phyloP scores from a whole-genome alignment of 2,888 invertebrate genomes.

The Neoitamus cyanurus region DNA sequence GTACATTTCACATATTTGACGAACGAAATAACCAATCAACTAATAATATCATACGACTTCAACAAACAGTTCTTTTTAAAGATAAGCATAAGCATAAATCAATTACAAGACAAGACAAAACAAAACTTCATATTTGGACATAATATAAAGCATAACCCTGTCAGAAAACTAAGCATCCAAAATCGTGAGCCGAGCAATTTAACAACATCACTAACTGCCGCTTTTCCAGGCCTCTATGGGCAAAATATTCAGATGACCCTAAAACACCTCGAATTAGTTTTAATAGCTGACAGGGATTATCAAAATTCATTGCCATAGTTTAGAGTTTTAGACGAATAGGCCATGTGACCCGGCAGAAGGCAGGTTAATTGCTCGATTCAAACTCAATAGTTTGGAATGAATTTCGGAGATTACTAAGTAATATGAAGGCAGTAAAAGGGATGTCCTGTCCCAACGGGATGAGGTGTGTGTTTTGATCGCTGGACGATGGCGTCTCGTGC shows the following conservation, averaged over 20 bases:
- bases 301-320: background rate
- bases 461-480: background rate
- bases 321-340: background rate
- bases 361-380: constrained; percentile 19
- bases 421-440: background rate
- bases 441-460: background rate
- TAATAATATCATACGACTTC: too few relatives aligned
- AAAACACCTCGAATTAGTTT: constrained; percentile 4
- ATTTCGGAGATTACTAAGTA: constrained; percentile 3
- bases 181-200: background rate
- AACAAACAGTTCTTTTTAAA: too few relatives aligned
- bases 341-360: background rate
- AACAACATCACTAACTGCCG: background rate
- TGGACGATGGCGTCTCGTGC: background rate
- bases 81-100: background rate
- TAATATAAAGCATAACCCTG: background rate
- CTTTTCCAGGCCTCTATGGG: background rate
- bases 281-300: constrained; percentile 6
- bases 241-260: background rate
- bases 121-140: background rate
- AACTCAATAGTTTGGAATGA: constrained; percentile 30
- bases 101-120: background rate
- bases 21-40: too few relatives aligned
- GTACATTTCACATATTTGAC: too few relatives aligned
- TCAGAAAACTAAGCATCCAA: background rate